Evolutionary conservation across 2,888 invertebrate genomes (phyloP).

Genomic region (Marasmarcha lunaedactyla): DNA sequence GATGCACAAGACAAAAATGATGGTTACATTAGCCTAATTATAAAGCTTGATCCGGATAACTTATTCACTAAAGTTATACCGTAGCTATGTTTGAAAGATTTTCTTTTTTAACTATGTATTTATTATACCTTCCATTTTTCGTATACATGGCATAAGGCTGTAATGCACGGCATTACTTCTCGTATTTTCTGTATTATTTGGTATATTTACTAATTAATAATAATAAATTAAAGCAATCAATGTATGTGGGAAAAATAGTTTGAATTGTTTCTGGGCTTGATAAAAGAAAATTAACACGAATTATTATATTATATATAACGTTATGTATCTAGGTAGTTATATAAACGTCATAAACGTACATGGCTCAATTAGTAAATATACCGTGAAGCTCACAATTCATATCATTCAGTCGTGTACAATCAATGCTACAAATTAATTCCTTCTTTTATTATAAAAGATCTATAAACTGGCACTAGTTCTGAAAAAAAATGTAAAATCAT

Average conservation of each 20-base stretch:
- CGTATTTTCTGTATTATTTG: slow-evolving; percentile 25
- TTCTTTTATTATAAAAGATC: neutral
- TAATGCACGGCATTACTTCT: slow-evolving; percentile 54
- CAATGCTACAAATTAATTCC: neutral
- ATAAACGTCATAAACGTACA: too few species aligned
- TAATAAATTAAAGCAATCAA: too few species aligned
- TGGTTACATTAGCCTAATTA: slow-evolving; percentile 42
- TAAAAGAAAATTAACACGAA: too few species aligned
- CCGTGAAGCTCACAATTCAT: slow-evolving; percentile 9
- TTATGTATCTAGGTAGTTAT: too few species aligned
- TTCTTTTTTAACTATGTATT: slow-evolving; percentile 18
- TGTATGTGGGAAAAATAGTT: too few species aligned
- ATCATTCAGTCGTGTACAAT: slow-evolving; percentile 8
- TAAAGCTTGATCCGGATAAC: slow-evolving; percentile 62
- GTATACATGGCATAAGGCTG: slow-evolving; percentile 81
- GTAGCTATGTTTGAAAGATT: slow-evolving; percentile 40
- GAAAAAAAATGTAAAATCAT: neutral
- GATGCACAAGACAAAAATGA: slow-evolving; percentile 30
- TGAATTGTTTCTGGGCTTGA: too few species aligned
- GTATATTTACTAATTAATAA: neutral
- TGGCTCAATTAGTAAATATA: neutral
- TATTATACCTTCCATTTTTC: slow-evolving; percentile 65
- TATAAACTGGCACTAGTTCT: neutral
- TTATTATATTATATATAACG: too few species aligned
- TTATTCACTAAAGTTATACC: slow-evolving; percentile 36